Conservation (phyloP, 2,888 invertebrate genomes). For the Alloscopus bannaensis region DNA sequence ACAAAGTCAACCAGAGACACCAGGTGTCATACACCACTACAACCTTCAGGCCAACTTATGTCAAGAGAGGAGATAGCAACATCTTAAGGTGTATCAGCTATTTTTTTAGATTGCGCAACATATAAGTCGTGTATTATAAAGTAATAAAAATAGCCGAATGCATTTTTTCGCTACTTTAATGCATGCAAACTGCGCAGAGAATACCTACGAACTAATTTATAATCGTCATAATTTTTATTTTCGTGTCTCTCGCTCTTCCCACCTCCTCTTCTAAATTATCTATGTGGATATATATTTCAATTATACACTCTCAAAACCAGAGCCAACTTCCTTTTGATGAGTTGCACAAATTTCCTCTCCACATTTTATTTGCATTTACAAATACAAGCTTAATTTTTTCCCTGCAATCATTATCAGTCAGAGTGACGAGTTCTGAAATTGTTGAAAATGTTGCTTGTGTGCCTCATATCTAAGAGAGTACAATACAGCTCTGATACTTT, state of each 20-base stretch:
- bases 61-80: too few species aligned
- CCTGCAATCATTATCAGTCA: slow-evolving; percentile 14
- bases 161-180: too few species aligned
- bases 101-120: too few species aligned
- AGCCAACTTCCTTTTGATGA: slow-evolving; percentile 54
- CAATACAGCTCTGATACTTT: too few species aligned
- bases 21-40: slow-evolving; percentile 31
- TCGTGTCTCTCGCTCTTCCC: background rate
- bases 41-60: slow-evolving; percentile 29
- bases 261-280: background rate
- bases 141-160: background rate
- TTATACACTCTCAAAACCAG: slow-evolving; percentile 53
- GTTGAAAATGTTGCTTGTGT: too few species aligned
- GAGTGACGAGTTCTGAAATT: slow-evolving; percentile 1
- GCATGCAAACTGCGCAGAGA: too few species aligned
- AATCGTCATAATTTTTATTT: slow-evolving; percentile 3
- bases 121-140: background rate
- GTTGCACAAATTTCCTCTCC: background rate
- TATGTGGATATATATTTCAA: slow-evolving; percentile 31
- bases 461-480: too few species aligned
- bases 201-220: too few species aligned
- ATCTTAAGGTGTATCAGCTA: too few species aligned
- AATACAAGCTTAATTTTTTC: background rate
- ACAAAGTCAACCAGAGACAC: too few species aligned
- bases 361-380: too few species aligned